Conservation (phyloP, 2,888 invertebrate genomes). For the Amphipyra berbera region DNA sequence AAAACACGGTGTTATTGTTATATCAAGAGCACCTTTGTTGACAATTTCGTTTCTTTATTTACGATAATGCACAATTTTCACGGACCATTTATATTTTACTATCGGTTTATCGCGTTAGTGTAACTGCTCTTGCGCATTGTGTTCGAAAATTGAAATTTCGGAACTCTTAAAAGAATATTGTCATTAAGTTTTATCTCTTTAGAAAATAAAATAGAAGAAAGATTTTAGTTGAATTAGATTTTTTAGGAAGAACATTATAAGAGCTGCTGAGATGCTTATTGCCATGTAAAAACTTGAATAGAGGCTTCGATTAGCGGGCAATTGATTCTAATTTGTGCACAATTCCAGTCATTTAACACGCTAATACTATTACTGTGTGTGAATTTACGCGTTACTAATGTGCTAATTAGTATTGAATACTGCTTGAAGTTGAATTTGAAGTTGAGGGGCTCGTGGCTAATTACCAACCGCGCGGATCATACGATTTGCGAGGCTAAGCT, state of each 20-base stretch:
- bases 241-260: too few relatives aligned
- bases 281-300: too few relatives aligned
- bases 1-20: conserved; percentile 69
- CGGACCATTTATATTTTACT: conserved; percentile 76
- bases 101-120: conserved; percentile 66
- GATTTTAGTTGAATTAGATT: too few relatives aligned
- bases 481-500: too few relatives aligned
- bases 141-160: conserved; percentile 28
- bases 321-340: not conserved
- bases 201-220: not conserved
- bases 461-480: too few relatives aligned
- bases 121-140: conserved; percentile 43
- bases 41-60: conserved; percentile 74
- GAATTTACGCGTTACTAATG: too few relatives aligned
- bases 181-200: not conserved
- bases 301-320: too few relatives aligned
- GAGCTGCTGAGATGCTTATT: too few relatives aligned
- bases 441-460: too few relatives aligned
- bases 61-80: conserved; percentile 81
- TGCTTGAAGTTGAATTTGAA: too few relatives aligned
- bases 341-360: not conserved
- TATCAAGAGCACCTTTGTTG: conserved; percentile 69
- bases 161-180: conserved; percentile 9
- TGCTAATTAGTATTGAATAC: too few relatives aligned
- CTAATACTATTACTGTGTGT: too few relatives aligned